Evolutionary conservation across 2,113 vertebrate genomes (phyloP).

Genomic region (Cyanoderma ruficeps): DNA sequence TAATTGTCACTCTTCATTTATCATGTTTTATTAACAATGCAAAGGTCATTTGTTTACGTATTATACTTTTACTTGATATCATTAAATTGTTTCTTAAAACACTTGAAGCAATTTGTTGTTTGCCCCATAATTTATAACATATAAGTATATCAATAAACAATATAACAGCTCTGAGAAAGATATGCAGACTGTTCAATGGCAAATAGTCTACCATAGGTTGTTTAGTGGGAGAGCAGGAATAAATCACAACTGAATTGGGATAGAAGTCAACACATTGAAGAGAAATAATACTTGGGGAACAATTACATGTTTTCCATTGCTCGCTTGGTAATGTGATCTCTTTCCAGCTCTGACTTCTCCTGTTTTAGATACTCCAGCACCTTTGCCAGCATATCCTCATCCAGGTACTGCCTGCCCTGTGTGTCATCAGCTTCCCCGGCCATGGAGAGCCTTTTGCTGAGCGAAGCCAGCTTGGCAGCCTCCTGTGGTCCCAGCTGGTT

Average conservation of each 20-base stretch:
- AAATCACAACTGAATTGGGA: conserved; percentile 71
- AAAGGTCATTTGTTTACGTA: conserved; percentile 55
- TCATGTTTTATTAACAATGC: conserved; percentile 63
- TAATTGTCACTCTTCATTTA: conserved; percentile 64
- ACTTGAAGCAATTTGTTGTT: conserved; percentile 67
- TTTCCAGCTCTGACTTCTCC: conserved; percentile 81
- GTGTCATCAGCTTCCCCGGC: conserved; percentile 54
- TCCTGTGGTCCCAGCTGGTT: conserved; percentile 77
- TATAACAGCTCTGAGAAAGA: conserved; percentile 72
- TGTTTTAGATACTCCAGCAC: conserved; percentile 88
- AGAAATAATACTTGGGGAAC: conserved; percentile 45
- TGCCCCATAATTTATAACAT: conserved; percentile 72
- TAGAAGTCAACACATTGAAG: conserved; percentile 71
- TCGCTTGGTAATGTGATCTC: conserved; percentile 81
- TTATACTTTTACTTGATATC: conserved; percentile 61
- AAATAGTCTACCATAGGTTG: conserved; percentile 43
- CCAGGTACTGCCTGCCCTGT: conserved; percentile 73
- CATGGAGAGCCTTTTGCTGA: conserved; percentile 77
- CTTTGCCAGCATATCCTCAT: conserved; percentile 86
- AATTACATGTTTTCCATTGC: conserved; percentile 82
- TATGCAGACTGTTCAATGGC: conserved; percentile 63
- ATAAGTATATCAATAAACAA: conserved; percentile 75
- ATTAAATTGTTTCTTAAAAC: conserved; percentile 72
- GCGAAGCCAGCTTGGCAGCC: conserved; percentile 54
- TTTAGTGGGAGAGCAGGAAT: conserved; percentile 47